Evolutionary conservation across 1,140 invertebrate genomes (phyloP).

Genomic region (Maconellicoccus hirsutus): DNA sequence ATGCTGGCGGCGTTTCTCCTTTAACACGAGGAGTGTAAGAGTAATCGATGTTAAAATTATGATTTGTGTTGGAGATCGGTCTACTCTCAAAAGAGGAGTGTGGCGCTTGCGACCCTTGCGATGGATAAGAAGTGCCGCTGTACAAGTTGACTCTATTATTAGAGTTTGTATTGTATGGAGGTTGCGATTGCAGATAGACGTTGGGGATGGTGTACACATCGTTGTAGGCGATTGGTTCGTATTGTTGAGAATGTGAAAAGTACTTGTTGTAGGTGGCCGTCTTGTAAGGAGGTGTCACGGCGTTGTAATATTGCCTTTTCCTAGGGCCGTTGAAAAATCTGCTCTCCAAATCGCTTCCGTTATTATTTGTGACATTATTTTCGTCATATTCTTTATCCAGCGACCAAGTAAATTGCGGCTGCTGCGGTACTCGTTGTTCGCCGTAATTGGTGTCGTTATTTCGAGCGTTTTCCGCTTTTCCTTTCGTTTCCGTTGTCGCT

Average conservation of each 20-base stretch:
- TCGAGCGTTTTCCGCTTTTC: background rate
- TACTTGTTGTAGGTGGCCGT: background rate
- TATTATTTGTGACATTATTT: background rate
- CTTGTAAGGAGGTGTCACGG: background rate
- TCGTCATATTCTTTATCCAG: background rate
- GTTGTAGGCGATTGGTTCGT: background rate
- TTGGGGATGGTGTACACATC: background rate
- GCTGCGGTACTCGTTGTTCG: no score
- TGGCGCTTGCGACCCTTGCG: background rate
- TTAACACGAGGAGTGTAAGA: background rate
- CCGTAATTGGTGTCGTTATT: background rate
- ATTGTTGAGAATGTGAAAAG: background rate
- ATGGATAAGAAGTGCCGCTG: background rate
- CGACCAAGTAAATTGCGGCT: no score
- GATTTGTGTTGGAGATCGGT: background rate
- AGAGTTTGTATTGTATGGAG: background rate
- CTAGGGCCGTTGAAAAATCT: constrained; percentile 13
- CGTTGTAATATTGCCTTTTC: background rate
- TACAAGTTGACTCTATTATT: background rate
- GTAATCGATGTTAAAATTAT: background rate
- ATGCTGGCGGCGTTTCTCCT: background rate
- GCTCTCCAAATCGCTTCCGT: background rate
- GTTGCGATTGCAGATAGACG: background rate
- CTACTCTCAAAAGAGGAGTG: background rate
- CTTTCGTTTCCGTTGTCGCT: background rate